Evolutionary conservation across 2,888 invertebrate species (phyloP).

Genomic region (Drosophila pegasa): DNA sequence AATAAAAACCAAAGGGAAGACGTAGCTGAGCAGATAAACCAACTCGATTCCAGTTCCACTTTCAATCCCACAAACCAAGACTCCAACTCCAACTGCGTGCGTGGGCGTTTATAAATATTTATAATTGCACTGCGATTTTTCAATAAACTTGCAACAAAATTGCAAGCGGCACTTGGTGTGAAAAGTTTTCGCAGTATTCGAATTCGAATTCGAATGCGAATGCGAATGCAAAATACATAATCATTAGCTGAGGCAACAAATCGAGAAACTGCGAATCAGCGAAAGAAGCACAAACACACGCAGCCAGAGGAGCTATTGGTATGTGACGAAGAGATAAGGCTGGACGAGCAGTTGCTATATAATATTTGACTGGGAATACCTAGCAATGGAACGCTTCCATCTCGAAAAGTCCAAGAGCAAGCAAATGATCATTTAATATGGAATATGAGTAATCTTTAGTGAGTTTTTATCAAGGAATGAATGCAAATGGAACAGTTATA

Average conservation of each 20-base stretch:
- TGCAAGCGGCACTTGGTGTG: constrained; percentile 50
- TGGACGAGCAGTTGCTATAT: neutral
- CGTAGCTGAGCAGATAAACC: constrained; percentile 15
- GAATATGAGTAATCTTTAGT: too few species aligned
- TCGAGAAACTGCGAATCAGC: constrained; percentile 19
- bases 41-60: constrained; percentile 26
- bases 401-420: too few species aligned
- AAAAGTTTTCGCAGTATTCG: constrained; percentile 27
- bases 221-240: constrained; percentile 17
- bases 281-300: neutral
- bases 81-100: constrained; percentile 25
- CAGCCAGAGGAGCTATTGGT: neutral
- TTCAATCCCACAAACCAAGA: constrained; percentile 10
- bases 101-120: constrained; percentile 72
- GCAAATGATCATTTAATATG: too few species aligned
- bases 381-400: neutral
- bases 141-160: constrained; percentile 63
- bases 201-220: constrained; percentile 3
- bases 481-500: too few species aligned
- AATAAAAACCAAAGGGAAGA: constrained; percentile 16
- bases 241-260: constrained; percentile 30
- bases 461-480: too few species aligned
- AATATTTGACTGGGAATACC: neutral
- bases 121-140: constrained; percentile 65
- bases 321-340: neutral